A percentile compares a stretch with the other conserved stretches of the same genome.
phyloP scores from a whole-genome alignment of 1,140 invertebrate species.

The Drosophila seguyi region DNA sequence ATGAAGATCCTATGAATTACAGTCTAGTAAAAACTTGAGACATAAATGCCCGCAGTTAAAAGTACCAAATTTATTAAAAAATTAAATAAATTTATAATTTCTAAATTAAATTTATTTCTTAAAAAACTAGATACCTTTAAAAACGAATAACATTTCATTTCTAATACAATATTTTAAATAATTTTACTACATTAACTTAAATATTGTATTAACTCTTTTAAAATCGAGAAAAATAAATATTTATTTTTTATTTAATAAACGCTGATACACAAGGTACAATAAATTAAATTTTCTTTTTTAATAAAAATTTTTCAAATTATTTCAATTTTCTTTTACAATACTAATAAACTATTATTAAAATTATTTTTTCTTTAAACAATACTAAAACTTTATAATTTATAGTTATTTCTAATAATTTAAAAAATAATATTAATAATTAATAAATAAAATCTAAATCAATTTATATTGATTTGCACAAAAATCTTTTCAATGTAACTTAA shows the following conservation, averaged over 20 bases:
- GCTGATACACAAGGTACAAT: slow-evolving; percentile 89
- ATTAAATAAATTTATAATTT: too few relatives aligned
- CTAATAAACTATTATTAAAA: slow-evolving; percentile 86
- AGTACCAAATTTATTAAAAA: too few relatives aligned
- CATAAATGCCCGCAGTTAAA: too few relatives aligned
- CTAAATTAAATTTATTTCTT: too few relatives aligned
- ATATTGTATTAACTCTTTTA: slow-evolving; percentile 87
- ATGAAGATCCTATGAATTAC: too few relatives aligned
- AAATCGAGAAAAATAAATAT: slow-evolving; percentile 88
- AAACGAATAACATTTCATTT: slow-evolving; percentile 88
- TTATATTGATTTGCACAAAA: slow-evolving; percentile 46
- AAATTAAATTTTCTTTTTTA: slow-evolving; percentile 86
- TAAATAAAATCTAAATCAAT: slow-evolving; percentile 78
- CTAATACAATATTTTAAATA: slow-evolving; percentile 87
- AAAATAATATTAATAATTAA: slow-evolving; percentile 86
- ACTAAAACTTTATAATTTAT: slow-evolving; percentile 83
- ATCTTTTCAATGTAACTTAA: slow-evolving; percentile 73
- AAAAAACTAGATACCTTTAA: slow-evolving; percentile 89
- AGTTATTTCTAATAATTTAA: slow-evolving; percentile 85
- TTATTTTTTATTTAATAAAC: slow-evolving; percentile 87
- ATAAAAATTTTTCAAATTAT: slow-evolving; percentile 84
- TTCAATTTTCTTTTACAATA: slow-evolving; percentile 82
- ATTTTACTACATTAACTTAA: slow-evolving; percentile 86
- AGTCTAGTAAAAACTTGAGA: too few relatives aligned
- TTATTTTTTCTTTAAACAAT: slow-evolving; percentile 85